phyloP scores from a whole-genome alignment of 2,113 vertebrate species.

The Columbina picui region DNA sequence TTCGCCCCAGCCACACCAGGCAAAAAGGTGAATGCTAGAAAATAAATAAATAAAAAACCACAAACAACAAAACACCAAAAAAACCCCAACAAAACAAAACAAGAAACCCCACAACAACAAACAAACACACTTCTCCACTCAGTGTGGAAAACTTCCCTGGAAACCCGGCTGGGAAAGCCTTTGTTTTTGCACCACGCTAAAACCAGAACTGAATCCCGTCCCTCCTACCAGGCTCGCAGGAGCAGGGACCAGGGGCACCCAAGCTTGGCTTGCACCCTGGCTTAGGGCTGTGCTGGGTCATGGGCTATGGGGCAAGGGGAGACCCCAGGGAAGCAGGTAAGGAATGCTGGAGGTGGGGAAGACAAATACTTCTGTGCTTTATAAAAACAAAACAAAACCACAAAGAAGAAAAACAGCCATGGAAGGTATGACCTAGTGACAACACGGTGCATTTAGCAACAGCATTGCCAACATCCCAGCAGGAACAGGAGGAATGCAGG shows the following conservation, averaged over 20 bases:
- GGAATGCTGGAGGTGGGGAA: background rate
- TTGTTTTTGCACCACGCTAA: background rate
- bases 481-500: constrained; percentile 8
- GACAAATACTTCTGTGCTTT: background rate
- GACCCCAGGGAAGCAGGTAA: background rate
- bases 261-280: fast-evolving
- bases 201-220: fast-evolving
- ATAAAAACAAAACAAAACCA: background rate
- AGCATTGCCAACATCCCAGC: background rate
- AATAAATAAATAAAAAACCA: no score
- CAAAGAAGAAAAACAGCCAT: background rate
- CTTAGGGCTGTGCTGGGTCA: background rate
- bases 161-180: fast-evolving
- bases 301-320: background rate
- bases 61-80: background rate
- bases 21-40: fast-evolving
- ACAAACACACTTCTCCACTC: fast-evolving
- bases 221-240: fast-evolving
- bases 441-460: background rate
- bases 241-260: background rate
- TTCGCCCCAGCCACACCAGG: fast-evolving
- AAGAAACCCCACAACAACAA: background rate
- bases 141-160: background rate
- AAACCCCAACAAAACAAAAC: no score
- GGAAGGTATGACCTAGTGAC: background rate